Evolutionary conservation across 30 jellyfish, hydroid and myxozoan species (phyloP), one percentile per base, ranked within the genome.

Genomic region (Cassiopea andromeda): DNA sequence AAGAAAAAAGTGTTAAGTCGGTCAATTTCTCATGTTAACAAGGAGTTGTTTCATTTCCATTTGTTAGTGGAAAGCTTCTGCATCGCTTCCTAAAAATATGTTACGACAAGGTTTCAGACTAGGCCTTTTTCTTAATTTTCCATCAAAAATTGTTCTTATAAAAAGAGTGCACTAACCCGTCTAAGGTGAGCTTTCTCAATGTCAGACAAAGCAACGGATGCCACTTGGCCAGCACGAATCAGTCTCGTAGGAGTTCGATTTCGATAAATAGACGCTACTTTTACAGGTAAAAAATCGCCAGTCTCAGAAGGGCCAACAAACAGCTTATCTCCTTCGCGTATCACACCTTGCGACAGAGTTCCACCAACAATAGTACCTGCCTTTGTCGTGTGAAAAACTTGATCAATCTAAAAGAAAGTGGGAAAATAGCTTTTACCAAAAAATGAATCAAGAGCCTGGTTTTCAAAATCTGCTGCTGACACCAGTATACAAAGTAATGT

Each of bases 321-420:
- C 44, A 97, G 73, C 60, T 82, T 54, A 82, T 97, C 99, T 0
- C 97, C 98, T 79, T 93, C 99, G 0, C 92, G 90, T 88, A 97
- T 61, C 1, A 89, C 80, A 71, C 99, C 99, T 48, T 81, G 91
- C 1, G 96, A 58, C 84, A 97, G 69, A 0, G 98, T 97, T 6
- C 99, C 99, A 61, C 97, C 97, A 14, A 97, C 93, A 44, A 97
- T 98, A 7, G 97, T 82, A 13, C 99, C 99, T 9, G 95, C 95
- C 44, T 94, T 86, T 47, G 86, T 91, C 60, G 93, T 93, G 64
- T 89, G 87, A 82, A 93, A 97, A 12, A 97, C 93, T 71, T 93
- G 98, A 73, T 97, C 98, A 19, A 97, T 78, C 99, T 97, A 73
- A 2, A 19, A n/a, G 6, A 4, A 38, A 70, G 5, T 2, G 9